Evolutionary conservation across 1,140 invertebrate species (phyloP).

Genomic region (Propsilocerus akamusi): DNA sequence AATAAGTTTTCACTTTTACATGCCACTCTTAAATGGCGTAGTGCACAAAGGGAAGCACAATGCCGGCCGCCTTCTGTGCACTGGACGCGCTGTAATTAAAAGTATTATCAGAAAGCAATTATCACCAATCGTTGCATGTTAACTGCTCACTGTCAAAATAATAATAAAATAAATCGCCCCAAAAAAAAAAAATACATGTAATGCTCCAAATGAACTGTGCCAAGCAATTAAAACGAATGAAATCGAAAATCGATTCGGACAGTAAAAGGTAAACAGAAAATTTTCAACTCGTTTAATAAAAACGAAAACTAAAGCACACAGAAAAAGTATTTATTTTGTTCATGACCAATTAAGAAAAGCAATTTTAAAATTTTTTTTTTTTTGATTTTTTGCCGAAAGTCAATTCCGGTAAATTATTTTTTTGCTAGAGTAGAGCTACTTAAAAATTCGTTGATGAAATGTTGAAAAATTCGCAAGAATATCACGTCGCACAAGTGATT

Average conservation of each 20-base stretch:
- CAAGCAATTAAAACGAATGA: no score
- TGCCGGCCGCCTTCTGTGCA: neutral
- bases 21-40: neutral
- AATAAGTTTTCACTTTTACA: neutral
- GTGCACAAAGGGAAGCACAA: neutral
- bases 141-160: no score
- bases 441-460: no score
- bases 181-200: no score
- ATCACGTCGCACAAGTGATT: neutral
- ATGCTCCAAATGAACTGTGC: no score
- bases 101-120: neutral
- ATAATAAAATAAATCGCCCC: no score
- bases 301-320: neutral
- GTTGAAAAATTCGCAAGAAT: neutral
- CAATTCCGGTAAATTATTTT: neutral
- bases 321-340: neutral
- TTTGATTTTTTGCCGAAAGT: neutral
- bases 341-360: neutral
- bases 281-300: neutral
- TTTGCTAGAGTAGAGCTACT: neutral
- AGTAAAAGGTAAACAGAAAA: neutral
- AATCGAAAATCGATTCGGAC: neutral
- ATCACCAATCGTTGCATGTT: no score
- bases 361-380: neutral
- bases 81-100: slow-evolving; percentile 1